A percentile compares a stretch with the other conserved stretches of the same genome.
Conservation (phyloP, 2,113 vertebrate genomes). For the Pithys albifrons region DNA sequence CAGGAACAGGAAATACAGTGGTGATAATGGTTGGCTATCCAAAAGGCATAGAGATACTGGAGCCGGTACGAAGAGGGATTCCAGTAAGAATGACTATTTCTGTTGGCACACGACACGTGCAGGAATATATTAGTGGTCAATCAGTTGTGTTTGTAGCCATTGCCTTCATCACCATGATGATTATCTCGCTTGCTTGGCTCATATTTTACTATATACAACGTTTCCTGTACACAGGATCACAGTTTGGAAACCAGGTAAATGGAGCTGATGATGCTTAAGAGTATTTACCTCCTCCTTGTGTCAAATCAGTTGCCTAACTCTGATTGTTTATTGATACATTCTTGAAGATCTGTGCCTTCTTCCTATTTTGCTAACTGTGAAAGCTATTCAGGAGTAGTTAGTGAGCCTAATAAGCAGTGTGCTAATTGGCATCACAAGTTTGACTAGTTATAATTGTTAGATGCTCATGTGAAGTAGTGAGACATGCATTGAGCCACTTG, state of each 20-base stretch:
- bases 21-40: conserved; percentile 83
- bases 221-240: conserved; percentile 79
- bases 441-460: conserved; percentile 16
- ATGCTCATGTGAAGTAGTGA: neutral
- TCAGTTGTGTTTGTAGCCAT: conserved; percentile 82
- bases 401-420: neutral
- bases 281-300: neutral
- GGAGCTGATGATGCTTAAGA: neutral
- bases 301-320: neutral
- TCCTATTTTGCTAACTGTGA: neutral
- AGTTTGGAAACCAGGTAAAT: conserved; percentile 82
- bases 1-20: conserved; percentile 80
- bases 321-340: neutral
- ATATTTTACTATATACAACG: conserved; percentile 84
- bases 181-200: conserved; percentile 81
- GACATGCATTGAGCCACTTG: neutral
- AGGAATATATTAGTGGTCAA: conserved; percentile 78
- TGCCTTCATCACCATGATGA: conserved; percentile 84
- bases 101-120: conserved; percentile 75
- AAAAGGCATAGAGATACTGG: conserved; percentile 80
- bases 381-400: neutral
- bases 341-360: neutral
- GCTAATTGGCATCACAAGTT: neutral
- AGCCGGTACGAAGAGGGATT: conserved; percentile 77
- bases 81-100: conserved; percentile 76